Evolutionary conservation across 2,888 invertebrate species (phyloP).

Genomic region (Rhogogaster chlorosoma): DNA sequence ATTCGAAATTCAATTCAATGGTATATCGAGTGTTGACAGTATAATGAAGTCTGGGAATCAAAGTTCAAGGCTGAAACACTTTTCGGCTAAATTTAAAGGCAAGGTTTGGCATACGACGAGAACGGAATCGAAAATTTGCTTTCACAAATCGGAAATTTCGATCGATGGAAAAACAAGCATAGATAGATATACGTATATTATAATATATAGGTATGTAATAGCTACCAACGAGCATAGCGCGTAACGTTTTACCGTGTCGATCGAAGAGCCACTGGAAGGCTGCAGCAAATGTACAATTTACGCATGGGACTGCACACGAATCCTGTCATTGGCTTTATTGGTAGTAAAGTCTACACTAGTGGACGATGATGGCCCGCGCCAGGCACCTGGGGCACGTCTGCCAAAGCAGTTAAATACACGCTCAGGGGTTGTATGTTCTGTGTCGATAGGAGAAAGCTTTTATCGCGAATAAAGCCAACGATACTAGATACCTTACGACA

Average conservation of each 20-base stretch:
- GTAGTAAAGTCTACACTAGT: constrained; percentile 71
- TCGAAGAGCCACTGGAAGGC: constrained; percentile 23
- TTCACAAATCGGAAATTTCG: neutral
- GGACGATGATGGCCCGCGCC: constrained; percentile 67
- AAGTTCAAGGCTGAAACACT: constrained; percentile 13
- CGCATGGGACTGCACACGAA: constrained; percentile 70
- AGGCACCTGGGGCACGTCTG: constrained; percentile 72
- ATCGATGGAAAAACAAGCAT: neutral
- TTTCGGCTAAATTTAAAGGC: neutral
- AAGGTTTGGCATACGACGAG: neutral
- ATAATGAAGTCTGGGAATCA: constrained; percentile 3
- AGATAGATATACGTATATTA: neutral
- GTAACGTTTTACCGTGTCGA: neutral
- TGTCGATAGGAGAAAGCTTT: constrained; percentile 45
- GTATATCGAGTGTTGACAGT: constrained; percentile 3
- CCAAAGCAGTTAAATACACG: constrained; percentile 68
- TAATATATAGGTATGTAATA: neutral
- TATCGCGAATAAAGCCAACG: constrained; percentile 42
- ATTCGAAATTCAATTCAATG: constrained; percentile 30
- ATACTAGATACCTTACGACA: constrained; percentile 17
- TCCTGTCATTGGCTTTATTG: constrained; percentile 74
- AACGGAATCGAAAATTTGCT: constrained; percentile 1
- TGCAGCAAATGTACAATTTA: constrained; percentile 68
- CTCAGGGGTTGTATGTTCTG: constrained; percentile 39
- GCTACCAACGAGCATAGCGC: neutral